These are phyloP conservation scores for Brachyopa scutellaris DNA, from an alignment of 2,888 invertebrate genomes.

Conservation along the genomic window DNA sequence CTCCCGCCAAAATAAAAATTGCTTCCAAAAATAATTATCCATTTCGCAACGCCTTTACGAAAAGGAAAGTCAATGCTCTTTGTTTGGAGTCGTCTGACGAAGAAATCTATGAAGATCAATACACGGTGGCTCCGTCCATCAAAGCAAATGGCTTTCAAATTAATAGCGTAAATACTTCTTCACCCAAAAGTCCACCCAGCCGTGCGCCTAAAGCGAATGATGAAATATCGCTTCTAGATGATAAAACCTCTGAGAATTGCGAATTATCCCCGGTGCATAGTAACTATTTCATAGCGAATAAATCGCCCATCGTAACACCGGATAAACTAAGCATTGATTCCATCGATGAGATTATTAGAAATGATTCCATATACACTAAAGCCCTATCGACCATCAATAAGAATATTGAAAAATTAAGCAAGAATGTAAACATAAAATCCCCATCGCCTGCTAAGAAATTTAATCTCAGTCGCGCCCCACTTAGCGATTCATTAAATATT, in stretches of 20 bases:
- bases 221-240: constrained; percentile 9
- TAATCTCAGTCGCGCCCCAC: background rate
- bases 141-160: background rate
- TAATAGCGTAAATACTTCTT: constrained; percentile 13
- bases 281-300: background rate
- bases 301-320: constrained; percentile 38
- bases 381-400: constrained; percentile 77
- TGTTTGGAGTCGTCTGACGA: constrained; percentile 63
- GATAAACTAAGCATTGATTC: constrained; percentile 76
- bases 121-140: background rate
- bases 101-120: constrained; percentile 20
- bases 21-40: background rate
- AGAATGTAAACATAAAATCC: constrained; percentile 15
- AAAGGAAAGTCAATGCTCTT: constrained; percentile 48
- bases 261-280: constrained; percentile 31
- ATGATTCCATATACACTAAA: constrained; percentile 76
- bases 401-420: constrained; percentile 75
- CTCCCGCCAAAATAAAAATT: no score
- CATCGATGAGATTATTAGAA: constrained; percentile 75
- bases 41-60: background rate
- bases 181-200: constrained; percentile 31
- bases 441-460: constrained; percentile 1
- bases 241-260: background rate
- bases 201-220: background rate
- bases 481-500: background rate